Percentiles rank a stretch among this genome's conserved stretches.
Conservation (phyloP, 2,888 invertebrate species). For the Perdita meconis region DNA sequence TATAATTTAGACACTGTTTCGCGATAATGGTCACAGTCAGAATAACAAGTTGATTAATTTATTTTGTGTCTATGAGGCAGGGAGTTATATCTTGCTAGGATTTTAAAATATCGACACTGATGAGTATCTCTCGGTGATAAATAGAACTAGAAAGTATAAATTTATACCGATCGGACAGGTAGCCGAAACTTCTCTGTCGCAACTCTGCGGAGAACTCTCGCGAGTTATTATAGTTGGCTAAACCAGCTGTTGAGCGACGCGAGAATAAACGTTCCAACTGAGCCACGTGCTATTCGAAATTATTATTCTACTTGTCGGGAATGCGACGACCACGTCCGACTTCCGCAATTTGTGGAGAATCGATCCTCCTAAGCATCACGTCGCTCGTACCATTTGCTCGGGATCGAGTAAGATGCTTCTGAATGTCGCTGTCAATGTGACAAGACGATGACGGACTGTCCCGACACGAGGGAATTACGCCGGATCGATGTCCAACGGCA, state of each 20-base stretch:
- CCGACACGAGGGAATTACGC: slow-evolving; percentile 13
- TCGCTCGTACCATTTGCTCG: slow-evolving; percentile 24
- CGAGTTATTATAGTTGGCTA: background rate
- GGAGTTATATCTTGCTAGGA: too few relatives aligned
- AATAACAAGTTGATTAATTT: too few relatives aligned
- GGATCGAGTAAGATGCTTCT: slow-evolving; percentile 1
- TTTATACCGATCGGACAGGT: too few relatives aligned
- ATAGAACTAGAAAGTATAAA: too few relatives aligned
- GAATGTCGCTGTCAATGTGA: slow-evolving; percentile 16
- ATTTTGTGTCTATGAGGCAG: too few relatives aligned
- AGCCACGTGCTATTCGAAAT: slow-evolving; percentile 31
- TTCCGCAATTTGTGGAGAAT: slow-evolving; percentile 25
- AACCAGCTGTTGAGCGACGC: background rate
- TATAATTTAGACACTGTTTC: too few relatives aligned
- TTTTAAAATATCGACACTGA: too few relatives aligned
- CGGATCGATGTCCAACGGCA: slow-evolving; percentile 9
- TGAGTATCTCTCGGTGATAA: too few relatives aligned
- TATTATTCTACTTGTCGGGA: slow-evolving; percentile 64
- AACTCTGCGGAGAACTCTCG: too few relatives aligned
- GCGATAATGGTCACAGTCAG: too few relatives aligned
- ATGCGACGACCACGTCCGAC: slow-evolving; percentile 22
- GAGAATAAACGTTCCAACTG: slow-evolving; percentile 22
- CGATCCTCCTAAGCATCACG: slow-evolving; percentile 30
- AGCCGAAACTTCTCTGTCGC: too few relatives aligned
- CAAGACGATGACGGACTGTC: background rate